phyloP scores from a whole-genome alignment of 2,797 vertebrate species.

The Danio kyathit region DNA sequence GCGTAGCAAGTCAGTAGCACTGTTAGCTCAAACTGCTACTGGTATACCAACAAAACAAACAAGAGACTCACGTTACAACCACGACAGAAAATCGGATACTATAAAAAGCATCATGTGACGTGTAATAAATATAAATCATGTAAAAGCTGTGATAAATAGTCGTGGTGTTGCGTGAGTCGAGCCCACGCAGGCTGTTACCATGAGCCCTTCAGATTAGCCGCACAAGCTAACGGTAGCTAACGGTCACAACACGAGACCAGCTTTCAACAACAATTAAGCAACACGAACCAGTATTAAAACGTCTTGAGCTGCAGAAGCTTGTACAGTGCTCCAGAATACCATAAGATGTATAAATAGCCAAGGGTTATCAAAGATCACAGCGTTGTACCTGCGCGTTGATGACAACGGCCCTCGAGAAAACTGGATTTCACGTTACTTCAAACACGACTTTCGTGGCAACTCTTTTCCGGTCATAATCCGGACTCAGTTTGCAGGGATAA shows the following conservation, averaged over 20 bases:
- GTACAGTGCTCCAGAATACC: not conserved
- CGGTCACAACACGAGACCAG: conserved; percentile 26
- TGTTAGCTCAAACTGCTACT: not conserved
- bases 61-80: not conserved
- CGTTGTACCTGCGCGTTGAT: conserved; percentile 55
- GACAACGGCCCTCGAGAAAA: conserved; percentile 36
- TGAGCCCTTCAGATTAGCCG: conserved; percentile 27
- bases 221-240: conserved; percentile 30
- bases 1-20: not conserved
- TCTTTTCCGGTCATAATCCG: conserved; percentile 63
- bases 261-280: not conserved
- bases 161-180: not conserved
- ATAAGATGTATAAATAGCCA: not conserved
- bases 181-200: conserved; percentile 2
- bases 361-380: not conserved
- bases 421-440: conserved; percentile 17
- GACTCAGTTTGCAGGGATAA: conserved; percentile 8
- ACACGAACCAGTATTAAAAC: not conserved
- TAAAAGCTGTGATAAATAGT: not conserved
- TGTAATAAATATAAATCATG: not conserved
- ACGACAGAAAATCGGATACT: not conserved
- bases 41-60: not conserved
- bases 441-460: conserved; percentile 43
- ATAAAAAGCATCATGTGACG: not conserved
- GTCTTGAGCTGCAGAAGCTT: not conserved